Base-by-base conservation (phyloP, 1,140 invertebrate species). In the Drosophila sp. region DNA sequence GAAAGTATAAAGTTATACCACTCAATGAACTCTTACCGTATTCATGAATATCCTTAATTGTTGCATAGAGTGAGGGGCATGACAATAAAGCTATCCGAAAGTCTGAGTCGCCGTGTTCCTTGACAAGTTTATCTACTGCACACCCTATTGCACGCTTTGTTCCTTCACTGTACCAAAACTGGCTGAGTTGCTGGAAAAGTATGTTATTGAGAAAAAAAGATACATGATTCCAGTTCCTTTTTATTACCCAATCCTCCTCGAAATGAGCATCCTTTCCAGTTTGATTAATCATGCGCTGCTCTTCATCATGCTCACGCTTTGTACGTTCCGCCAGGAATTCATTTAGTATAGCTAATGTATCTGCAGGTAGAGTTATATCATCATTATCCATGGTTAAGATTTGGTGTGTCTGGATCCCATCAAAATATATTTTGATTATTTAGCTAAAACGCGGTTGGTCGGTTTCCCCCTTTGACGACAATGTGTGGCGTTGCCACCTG, bases 91-190 rank as follows among this genome's bases (percentile, higher is more conserved):
- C 97, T 48, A 99, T 95, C 74, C 93, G 95, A 70, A 94, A 92
- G 13, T 93, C 92, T 8, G 93, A 93, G 5, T 14, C 32, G 9
- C n/a, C 11, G 3, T 43, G 40, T 4, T 90, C 75, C 8, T 64
- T 54, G 7, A 80, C 8, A 0, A 89, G 27, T 34, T 51, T 69
- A 11, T 91, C 92, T 53, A 94, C 94, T 73, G 96, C 95, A 75
- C 94, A 93, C 0, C 95, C 94, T 0, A 99, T 92, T 11, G 87
- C 91, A 46, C 94, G 91, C 53, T 96, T 94, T 11, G 97, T 99
- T 13, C 93, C 84, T 29, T 97, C 94, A 89, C 97, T 94, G 89
- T 99, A 99, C 98, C 98, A 99, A 93, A 99, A 99, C 92, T 99
- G 98, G 90, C 97, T 98, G 18, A 99, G 92, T 97, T 98, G 97